Conservation (phyloP, 1,140 invertebrate genomes). For the Zaprionus taronus region DNA sequence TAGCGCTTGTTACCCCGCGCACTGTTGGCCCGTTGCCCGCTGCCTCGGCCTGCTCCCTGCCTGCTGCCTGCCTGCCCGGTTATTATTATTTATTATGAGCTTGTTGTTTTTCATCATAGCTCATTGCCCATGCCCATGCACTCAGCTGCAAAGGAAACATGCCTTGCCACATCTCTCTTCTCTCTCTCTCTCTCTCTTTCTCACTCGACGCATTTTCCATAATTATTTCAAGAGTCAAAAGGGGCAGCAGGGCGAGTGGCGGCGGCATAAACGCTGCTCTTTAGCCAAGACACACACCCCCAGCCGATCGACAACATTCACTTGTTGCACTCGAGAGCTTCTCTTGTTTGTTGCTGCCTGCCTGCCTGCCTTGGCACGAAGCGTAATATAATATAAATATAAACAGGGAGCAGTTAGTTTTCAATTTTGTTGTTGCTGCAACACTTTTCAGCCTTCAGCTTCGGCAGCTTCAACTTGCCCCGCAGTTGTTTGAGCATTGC, state of each 20-base stretch:
- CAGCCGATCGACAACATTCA: slow-evolving; percentile 37
- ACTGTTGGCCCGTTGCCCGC: slow-evolving; percentile 34
- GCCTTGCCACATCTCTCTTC: slow-evolving; percentile 34
- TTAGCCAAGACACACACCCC: slow-evolving; percentile 71
- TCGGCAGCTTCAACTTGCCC: slow-evolving; percentile 34
- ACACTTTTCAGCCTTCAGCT: slow-evolving; percentile 29
- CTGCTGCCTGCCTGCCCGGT: slow-evolving; percentile 46
- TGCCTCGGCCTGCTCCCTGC: slow-evolving; percentile 9
- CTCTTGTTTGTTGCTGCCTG: slow-evolving; percentile 10
- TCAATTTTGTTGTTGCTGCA: slow-evolving; percentile 56
- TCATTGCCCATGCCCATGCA: slow-evolving; percentile 73
- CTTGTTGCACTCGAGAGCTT: slow-evolving; percentile 34
- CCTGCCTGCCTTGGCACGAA: slow-evolving; percentile 42
- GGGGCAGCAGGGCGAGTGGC: background rate
- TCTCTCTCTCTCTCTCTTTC: slow-evolving; percentile 16
- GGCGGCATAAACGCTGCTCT: slow-evolving; percentile 59
- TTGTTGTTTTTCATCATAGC: slow-evolving; percentile 81
- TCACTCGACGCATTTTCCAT: slow-evolving; percentile 72
- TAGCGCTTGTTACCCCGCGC: slow-evolving; percentile 77
- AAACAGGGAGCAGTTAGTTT: slow-evolving; percentile 76
- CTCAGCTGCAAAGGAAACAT: slow-evolving; percentile 70
- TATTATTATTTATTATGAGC: slow-evolving; percentile 82
- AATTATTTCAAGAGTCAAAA: slow-evolving; percentile 63
- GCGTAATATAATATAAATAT: slow-evolving; percentile 69
- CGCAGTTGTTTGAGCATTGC: slow-evolving; percentile 73